These are phyloP conservation scores for Enteromius mattozi DNA, from an alignment of 2,797 vertebrate species.

Conservation along the genomic window DNA sequence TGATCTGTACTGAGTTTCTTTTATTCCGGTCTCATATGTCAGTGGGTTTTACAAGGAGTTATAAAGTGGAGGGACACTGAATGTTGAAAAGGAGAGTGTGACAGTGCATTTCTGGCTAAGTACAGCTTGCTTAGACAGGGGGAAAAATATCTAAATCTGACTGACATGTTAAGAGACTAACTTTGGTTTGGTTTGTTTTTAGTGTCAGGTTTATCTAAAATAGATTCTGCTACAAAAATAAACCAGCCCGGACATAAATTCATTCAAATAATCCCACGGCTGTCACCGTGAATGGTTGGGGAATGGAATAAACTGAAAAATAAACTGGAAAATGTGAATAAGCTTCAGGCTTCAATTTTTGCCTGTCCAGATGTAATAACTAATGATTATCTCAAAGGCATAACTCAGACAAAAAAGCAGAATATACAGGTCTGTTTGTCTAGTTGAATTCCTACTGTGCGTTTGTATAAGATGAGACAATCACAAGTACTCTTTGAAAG, in stretches of 20 bases:
- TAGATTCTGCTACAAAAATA: neutral
- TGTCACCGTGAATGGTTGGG: neutral
- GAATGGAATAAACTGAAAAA: conserved; percentile 9
- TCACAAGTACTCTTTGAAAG: neutral
- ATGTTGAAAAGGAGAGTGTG: neutral
- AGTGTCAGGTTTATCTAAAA: neutral
- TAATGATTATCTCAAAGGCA: conserved; percentile 5
- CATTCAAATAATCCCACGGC: neutral
- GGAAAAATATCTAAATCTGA: neutral
- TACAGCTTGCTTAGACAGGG: neutral
- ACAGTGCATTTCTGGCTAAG: neutral
- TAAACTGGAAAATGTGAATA: neutral
- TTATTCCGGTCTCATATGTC: neutral
- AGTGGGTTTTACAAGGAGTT: conserved; percentile 3
- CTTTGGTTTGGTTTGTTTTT: conserved; percentile 22
- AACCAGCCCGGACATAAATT: conserved; percentile 17
- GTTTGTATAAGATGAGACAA: neutral
- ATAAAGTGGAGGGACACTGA: neutral
- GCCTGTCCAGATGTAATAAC: neutral
- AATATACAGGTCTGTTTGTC: neutral
- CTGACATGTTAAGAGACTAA: conserved; percentile 1
- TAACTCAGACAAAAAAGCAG: conserved; percentile 2
- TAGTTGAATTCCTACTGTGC: neutral
- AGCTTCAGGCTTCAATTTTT: conserved; percentile 17
- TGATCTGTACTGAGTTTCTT: neutral